A percentile compares a stretch with the other conserved stretches of the same genome.
phyloP scores from a whole-genome alignment of 1,140 invertebrate species.

The Drosophila leontia region DNA sequence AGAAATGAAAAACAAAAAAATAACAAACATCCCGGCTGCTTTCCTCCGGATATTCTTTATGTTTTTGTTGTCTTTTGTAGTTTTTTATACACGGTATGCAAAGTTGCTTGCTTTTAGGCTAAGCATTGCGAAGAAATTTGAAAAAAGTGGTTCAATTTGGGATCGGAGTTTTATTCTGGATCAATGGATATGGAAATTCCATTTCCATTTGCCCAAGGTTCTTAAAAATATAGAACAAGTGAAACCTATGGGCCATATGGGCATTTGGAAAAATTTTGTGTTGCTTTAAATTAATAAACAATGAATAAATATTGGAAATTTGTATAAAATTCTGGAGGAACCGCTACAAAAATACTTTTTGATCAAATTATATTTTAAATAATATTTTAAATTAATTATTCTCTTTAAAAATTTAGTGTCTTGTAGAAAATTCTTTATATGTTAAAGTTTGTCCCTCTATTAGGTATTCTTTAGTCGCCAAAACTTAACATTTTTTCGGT shows the following conservation, averaged over 20 bases:
- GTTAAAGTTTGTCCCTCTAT: too few relatives aligned
- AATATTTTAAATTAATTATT: rapidly evolving
- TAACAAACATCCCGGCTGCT: constrained; percentile 34
- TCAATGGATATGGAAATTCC: not conserved
- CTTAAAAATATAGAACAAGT: too few relatives aligned
- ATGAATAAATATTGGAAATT: too few relatives aligned
- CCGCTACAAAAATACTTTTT: not conserved
- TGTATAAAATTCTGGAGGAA: too few relatives aligned
- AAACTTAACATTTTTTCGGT: constrained; percentile 6
- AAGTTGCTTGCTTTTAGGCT: not conserved
- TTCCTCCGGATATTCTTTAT: constrained; percentile 31
- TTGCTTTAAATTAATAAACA: not conserved
- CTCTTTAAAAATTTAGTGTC: not conserved
- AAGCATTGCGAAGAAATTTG: not conserved
- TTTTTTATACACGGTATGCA: constrained; percentile 27
- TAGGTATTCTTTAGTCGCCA: constrained; percentile 15
- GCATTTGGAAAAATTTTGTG: not conserved
- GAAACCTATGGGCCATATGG: too few relatives aligned
- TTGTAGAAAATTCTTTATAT: not conserved
- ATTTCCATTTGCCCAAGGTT: not conserved
- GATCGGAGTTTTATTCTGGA: not conserved
- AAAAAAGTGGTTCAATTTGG: not conserved
- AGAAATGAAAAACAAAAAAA: constrained; percentile 49
- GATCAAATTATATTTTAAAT: not conserved
- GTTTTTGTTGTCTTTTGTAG: constrained; percentile 16